These are phyloP conservation scores for Odontamblyopus rebecca DNA, from an alignment of 2,797 vertebrate genomes.

Conservation along the genomic window DNA sequence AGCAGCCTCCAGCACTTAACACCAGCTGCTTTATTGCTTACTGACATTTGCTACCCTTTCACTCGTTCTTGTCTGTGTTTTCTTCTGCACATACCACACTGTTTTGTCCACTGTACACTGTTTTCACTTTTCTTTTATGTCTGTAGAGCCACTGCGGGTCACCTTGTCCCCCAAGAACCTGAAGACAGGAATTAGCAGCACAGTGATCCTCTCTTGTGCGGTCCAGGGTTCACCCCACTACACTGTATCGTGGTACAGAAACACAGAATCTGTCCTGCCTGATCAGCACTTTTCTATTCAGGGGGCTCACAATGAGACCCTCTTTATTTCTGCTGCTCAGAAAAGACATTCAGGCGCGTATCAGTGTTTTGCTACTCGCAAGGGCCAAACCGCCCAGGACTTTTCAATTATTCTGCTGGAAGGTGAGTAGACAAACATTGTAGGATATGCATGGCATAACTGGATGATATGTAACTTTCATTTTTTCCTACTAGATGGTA, in stretches of 20 bases:
- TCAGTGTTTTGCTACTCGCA: slow-evolving; percentile 95
- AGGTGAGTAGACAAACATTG: slow-evolving; percentile 68
- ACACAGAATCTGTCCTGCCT: slow-evolving; percentile 88
- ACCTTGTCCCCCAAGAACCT: slow-evolving; percentile 97
- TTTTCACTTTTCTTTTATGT: background rate
- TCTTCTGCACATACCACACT: slow-evolving; percentile 35
- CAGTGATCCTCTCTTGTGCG: slow-evolving; percentile 93
- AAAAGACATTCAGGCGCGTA: slow-evolving; percentile 97
- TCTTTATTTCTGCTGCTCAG: slow-evolving; percentile 94
- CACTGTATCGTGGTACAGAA: slow-evolving; percentile 92
- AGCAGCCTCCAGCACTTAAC: slow-evolving; percentile 70
- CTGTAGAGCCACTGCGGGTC: slow-evolving; percentile 90
- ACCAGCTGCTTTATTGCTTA: slow-evolving; percentile 73
- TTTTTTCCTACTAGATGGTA: slow-evolving; percentile 81
- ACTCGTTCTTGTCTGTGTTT: slow-evolving; percentile 54
- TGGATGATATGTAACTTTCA: background rate
- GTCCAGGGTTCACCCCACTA: slow-evolving; percentile 94
- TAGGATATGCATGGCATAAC: background rate
- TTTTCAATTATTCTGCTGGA: slow-evolving; percentile 94
- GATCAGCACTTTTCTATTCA: slow-evolving; percentile 96
- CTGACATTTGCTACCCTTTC: slow-evolving; percentile 78
- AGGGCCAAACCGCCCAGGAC: slow-evolving; percentile 92
- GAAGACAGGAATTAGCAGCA: slow-evolving; percentile 97
- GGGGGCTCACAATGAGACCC: slow-evolving; percentile 93
- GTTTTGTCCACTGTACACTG: background rate